Conservation (phyloP, 2,797 vertebrate genomes). For the Tadarida brasiliensis region DNA sequence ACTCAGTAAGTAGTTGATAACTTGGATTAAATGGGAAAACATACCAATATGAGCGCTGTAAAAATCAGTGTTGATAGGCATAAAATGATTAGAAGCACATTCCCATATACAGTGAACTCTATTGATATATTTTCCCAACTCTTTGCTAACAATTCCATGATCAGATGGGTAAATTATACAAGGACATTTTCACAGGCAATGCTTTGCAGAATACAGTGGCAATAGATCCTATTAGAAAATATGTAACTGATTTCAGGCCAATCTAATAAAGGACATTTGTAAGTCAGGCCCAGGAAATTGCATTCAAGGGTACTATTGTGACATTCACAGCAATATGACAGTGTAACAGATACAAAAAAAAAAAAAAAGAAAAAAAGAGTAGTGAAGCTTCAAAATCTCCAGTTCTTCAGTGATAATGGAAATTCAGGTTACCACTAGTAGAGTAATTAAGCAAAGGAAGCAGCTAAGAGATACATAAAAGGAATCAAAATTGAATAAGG, state of each 20-base stretch:
- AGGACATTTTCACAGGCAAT: neutral
- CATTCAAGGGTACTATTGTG: neutral
- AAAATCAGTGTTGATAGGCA: neutral
- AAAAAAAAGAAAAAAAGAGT: neutral
- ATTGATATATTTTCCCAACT: neutral
- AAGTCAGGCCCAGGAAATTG: constrained; percentile 13
- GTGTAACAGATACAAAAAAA: no score
- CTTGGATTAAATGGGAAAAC: constrained; percentile 31
- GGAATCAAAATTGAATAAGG: neutral
- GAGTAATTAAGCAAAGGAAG: neutral
- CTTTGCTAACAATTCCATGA: neutral
- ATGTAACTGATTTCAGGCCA: neutral
- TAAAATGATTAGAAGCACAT: constrained; percentile 15
- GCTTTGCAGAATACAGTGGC: neutral
- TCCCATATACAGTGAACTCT: neutral
- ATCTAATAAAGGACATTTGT: neutral
- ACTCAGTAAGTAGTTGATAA: neutral
- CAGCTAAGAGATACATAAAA: neutral
- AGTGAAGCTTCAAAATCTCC: neutral
- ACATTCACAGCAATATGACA: neutral
- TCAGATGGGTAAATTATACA: neutral
- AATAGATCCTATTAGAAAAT: neutral
- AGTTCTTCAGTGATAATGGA: neutral
- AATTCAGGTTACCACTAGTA: constrained; percentile 8
- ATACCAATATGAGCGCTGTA: neutral